Evolutionary conservation across 2,113 vertebrate species (phyloP), one percentile per base, ranked within the genome.

Genomic region (Tamias sibiricus): DNA sequence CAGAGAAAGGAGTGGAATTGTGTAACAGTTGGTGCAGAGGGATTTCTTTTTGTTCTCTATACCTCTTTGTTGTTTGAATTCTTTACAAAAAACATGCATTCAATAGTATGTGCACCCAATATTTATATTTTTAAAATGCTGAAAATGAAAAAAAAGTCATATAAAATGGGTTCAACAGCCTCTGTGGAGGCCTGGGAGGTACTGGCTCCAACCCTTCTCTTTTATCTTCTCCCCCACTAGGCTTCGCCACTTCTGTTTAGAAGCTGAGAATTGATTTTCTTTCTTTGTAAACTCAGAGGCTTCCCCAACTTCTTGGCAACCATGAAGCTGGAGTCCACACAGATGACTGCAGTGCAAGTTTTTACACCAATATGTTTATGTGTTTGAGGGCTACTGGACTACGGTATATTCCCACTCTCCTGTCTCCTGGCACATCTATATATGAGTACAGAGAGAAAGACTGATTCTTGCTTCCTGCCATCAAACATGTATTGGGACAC

Each of bases 81-180:
- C 20, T 80, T 93, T 90, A 77, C 4, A 68, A 72, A 72, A 2
- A n/a, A 79, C 30, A 5, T 19, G 24, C 57, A 26, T 59, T 59
- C 22, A n/a, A 68, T 35, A 68, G 17, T n/a, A 68, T n/a, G 32
- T 69, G 35, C 2, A 93, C 80, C 80, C 37, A 94, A 92, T 30
- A 72, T 94, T 79, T 92, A 90, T 92, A 81, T 80, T 87, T 75
- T 35, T 49, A 47, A 82, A 89, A 76, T 40, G 12, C 82, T 82
- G 13, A 49, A 94, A 92, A 76, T 32, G 30, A 66, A 85, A 96
- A 85, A 96, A 81, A 8, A 82, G 76, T 49, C 30, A 74, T n/a
- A 87, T 10, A 57, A 71, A 64, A 79, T 71, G 32, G 94, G 35
- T 75, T 68, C 1, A 40, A 47, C 24, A 32, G 7, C 10, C 20